Percentiles rank a stretch among this genome's conserved stretches.
Conservation (phyloP, 23 tunicate species). For the Trididemnum clinides region DNA sequence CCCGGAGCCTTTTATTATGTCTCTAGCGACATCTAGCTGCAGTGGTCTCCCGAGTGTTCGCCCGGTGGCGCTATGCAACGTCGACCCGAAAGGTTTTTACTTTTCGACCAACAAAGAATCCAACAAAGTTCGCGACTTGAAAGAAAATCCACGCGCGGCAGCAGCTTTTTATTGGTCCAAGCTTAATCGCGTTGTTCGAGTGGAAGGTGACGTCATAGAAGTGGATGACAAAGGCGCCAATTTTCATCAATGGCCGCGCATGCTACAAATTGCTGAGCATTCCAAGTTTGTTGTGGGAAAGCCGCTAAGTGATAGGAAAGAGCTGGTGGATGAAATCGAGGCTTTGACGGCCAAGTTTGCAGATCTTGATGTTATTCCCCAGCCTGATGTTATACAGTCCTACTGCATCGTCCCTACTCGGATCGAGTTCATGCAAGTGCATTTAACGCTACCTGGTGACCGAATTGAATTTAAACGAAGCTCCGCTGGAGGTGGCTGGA, state of each 20-base stretch:
- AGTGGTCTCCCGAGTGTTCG: constrained; percentile 28
- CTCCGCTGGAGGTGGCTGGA: not conserved
- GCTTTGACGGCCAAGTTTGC: constrained; percentile 19
- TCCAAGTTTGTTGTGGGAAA: not conserved
- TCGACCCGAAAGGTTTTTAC: constrained; percentile 23
- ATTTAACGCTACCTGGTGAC: not conserved
- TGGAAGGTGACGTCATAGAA: constrained; percentile 9
- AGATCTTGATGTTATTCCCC: constrained; percentile 27
- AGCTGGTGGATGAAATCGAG: not conserved
- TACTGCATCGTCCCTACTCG: constrained; percentile 12
- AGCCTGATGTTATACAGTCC: not conserved
- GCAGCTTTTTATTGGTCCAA: constrained; percentile 24
- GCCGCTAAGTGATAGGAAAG: constrained; percentile 19
- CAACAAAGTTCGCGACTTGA: constrained; percentile 11
- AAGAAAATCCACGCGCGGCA: constrained; percentile 11
- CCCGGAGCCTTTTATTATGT: constrained; percentile 37
- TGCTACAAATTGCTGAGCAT: constrained; percentile 9
- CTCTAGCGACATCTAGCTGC: constrained; percentile 24
- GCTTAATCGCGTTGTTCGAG: constrained; percentile 9
- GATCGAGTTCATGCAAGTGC: constrained; percentile 17
- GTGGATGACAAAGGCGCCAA: not conserved
- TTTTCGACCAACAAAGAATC: constrained; percentile 19
- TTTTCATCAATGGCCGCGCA: constrained; percentile 17
- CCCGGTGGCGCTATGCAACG: constrained; percentile 30
- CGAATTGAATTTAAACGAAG: not conserved